Conservation (phyloP, 2,797 vertebrate genomes). For the Pelobates cultripes region DNA sequence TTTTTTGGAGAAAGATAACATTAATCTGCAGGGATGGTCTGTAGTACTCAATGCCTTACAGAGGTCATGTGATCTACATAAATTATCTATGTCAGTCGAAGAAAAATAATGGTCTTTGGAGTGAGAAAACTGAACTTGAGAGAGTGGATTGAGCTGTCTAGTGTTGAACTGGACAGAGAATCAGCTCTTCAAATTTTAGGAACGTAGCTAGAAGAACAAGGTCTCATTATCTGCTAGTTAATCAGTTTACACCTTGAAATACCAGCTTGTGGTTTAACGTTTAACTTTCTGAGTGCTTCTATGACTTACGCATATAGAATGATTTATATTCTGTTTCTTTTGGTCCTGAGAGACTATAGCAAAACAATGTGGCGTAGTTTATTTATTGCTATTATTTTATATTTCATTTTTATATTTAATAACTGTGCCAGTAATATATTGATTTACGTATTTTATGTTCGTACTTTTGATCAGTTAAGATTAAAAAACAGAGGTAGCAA, state of each 20-base stretch:
- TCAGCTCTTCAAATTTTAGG: background rate
- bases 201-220: background rate
- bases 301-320: background rate
- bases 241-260: background rate
- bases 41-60: conserved; percentile 6
- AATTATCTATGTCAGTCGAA: conserved; percentile 22
- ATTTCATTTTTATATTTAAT: too few species aligned
- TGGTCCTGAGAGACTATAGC: too few species aligned
- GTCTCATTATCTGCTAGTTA: background rate
- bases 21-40: conserved; percentile 21
- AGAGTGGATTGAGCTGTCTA: conserved; percentile 23
- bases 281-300: background rate
- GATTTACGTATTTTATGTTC: too few species aligned
- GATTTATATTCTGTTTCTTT: background rate
- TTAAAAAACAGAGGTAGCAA: too few species aligned
- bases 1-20: conserved; percentile 20
- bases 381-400: too few species aligned
- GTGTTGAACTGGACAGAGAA: conserved; percentile 14
- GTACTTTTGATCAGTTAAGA: too few species aligned
- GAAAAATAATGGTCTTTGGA: conserved; percentile 17
- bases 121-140: conserved; percentile 1
- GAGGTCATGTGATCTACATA: conserved; percentile 29
- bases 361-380: too few species aligned
- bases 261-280: background rate
- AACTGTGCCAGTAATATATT: too few species aligned